These are phyloP conservation scores for Epinotia demarniana DNA, from an alignment of 2,888 invertebrate species.

Conservation along the genomic window DNA sequence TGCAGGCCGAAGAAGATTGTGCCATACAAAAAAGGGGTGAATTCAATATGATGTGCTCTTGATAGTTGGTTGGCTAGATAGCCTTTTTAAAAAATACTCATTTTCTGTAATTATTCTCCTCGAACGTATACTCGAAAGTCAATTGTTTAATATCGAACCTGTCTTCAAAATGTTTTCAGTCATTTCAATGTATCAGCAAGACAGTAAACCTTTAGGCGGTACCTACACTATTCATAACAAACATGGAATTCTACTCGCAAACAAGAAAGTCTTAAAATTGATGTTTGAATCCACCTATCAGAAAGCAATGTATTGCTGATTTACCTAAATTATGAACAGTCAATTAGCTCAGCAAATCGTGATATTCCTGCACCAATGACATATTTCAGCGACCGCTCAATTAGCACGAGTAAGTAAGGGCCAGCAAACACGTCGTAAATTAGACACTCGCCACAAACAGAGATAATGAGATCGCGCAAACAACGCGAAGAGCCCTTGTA, in stretches of 20 bases:
- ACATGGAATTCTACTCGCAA: too few relatives aligned
- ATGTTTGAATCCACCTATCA: too few relatives aligned
- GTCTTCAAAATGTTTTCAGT: too few relatives aligned
- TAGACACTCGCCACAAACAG: slow-evolving; percentile 71
- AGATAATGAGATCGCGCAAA: slow-evolving; percentile 78
- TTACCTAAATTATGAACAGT: background rate
- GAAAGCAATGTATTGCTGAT: background rate
- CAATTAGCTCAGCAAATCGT: background rate
- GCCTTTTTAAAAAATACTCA: background rate
- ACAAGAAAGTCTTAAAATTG: too few relatives aligned
- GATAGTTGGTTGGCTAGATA: background rate
- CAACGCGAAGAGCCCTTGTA: slow-evolving; percentile 77
- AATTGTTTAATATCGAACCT: too few relatives aligned
- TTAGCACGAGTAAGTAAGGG: slow-evolving; percentile 68
- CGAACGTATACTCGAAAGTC: too few relatives aligned
- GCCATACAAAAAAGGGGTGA: background rate
- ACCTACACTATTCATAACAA: too few relatives aligned
- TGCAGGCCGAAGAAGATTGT: slow-evolving; percentile 4
- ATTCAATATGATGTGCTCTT: background rate
- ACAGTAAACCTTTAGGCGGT: too few relatives aligned
- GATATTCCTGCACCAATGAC: slow-evolving; percentile 27
- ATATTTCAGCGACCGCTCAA: slow-evolving; percentile 58
- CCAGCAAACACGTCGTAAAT: slow-evolving; percentile 81
- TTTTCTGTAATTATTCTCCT: too few relatives aligned
- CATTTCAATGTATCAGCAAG: too few relatives aligned